Percentiles rank a stretch among this genome's conserved stretches.
Conservation (phyloP, 2,797 vertebrate species). For the Loris lydekkerianus region DNA sequence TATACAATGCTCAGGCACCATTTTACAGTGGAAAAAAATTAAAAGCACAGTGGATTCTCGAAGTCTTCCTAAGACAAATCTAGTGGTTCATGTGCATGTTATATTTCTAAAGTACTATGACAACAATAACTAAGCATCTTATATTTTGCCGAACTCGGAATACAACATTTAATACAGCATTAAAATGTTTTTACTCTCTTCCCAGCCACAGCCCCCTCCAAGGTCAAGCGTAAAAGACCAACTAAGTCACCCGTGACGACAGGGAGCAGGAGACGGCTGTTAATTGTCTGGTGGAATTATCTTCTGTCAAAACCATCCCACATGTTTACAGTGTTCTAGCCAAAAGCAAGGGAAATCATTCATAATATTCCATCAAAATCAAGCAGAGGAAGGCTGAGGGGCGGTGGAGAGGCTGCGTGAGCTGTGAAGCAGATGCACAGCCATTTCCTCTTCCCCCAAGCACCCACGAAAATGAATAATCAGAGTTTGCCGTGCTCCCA, state of each 20-base stretch:
- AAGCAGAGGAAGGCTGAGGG: not conserved
- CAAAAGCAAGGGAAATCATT: conserved; percentile 62
- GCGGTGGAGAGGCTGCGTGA: not conserved
- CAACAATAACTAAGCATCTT: conserved; percentile 3
- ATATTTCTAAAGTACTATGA: not conserved
- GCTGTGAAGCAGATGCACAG: not conserved
- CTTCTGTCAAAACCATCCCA: conserved; percentile 68
- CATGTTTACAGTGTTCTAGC: conserved; percentile 51
- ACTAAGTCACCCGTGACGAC: not conserved
- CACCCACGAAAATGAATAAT: not conserved
- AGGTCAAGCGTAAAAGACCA: conserved; percentile 52
- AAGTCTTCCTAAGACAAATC: not conserved
- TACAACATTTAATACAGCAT: not conserved
- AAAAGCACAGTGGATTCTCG: not conserved
- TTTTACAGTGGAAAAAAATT: not conserved
- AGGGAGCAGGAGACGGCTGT: not conserved
- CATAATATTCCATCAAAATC: conserved; percentile 49
- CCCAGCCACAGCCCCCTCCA: not conserved
- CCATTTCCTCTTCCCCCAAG: not conserved
- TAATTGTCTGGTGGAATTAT: conserved; percentile 14
- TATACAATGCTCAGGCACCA: not conserved
- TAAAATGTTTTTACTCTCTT: not conserved
- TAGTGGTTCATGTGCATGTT: not conserved
- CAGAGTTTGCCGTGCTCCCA: not conserved
- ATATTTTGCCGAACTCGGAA: not conserved